These are phyloP conservation scores for Chloropsis cyanopogon DNA, from an alignment of 2,113 vertebrate species.

Conservation along the genomic window DNA sequence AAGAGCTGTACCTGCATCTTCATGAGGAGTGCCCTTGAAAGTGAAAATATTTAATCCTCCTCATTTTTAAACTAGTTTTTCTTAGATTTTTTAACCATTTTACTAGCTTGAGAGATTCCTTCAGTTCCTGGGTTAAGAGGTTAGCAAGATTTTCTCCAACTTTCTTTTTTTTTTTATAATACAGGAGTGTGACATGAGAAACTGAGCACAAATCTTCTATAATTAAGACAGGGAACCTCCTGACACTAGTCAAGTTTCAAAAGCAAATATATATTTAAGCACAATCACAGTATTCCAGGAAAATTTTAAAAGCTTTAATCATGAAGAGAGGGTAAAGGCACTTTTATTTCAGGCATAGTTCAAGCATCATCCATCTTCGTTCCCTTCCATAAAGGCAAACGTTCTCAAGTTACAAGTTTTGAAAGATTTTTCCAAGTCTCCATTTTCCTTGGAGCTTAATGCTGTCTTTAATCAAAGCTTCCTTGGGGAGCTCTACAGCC, in stretches of 20 bases:
- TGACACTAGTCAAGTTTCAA: neutral
- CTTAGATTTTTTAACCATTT: neutral
- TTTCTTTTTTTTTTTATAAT: neutral
- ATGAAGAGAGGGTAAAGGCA: neutral
- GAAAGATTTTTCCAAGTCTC: conserved; percentile 20
- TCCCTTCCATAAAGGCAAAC: conserved; percentile 26
- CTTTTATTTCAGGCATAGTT: conserved; percentile 14
- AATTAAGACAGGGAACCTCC: neutral
- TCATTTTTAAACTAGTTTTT: neutral
- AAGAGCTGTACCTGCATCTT: neutral
- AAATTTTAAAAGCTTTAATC: conserved; percentile 22
- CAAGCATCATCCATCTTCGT: conserved; percentile 46
- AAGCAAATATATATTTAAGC: conserved; percentile 13
- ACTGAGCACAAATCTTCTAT: neutral
- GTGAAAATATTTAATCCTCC: neutral
- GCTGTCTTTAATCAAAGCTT: conserved; percentile 22
- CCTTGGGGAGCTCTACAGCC: neutral
- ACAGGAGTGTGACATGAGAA: neutral
- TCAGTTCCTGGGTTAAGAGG: neutral
- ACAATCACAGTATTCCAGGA: conserved; percentile 20
- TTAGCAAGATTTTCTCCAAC: neutral
- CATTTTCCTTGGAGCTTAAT: conserved; percentile 30
- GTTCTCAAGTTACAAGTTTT: conserved; percentile 37
- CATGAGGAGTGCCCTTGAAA: neutral
- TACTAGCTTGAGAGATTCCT: neutral